These are phyloP conservation scores for Pseudoatta argentina DNA, from an alignment of 1,140 invertebrate genomes.

Conservation along the genomic window DNA sequence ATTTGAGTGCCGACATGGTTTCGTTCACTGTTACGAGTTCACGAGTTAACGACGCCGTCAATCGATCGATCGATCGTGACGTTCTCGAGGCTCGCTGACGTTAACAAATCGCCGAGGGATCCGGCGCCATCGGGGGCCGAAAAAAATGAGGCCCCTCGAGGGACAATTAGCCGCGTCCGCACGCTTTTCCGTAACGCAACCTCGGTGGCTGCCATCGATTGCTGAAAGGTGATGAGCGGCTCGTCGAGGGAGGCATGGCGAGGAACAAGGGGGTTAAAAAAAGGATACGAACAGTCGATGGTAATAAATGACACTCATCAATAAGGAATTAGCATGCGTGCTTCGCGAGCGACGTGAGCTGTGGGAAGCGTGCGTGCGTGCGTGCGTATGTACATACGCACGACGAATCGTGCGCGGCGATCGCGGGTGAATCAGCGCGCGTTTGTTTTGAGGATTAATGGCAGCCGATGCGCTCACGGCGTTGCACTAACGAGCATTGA, in stretches of 20 bases:
- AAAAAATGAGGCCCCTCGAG: constrained; percentile 81
- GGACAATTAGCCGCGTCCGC: constrained; percentile 77
- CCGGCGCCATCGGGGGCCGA: constrained; percentile 70
- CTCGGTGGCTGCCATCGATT: constrained; percentile 70
- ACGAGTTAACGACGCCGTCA: constrained; percentile 70
- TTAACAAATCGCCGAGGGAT: constrained; percentile 72
- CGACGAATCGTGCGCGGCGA: constrained; percentile 33
- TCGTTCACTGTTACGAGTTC: constrained; percentile 28
- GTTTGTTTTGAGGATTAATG: constrained; percentile 69
- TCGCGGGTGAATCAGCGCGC: constrained; percentile 45
- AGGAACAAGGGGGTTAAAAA: constrained; percentile 25
- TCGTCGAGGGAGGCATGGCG: constrained; percentile 28
- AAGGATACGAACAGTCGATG: constrained; percentile 67
- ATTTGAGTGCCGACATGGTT: constrained; percentile 6
- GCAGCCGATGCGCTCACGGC: constrained; percentile 49
- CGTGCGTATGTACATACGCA: background rate
- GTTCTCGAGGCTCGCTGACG: constrained; percentile 59
- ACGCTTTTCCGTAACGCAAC: constrained; percentile 73
- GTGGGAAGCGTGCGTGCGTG: constrained; percentile 51
- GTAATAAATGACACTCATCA: constrained; percentile 81
- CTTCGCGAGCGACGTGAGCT: constrained; percentile 47
- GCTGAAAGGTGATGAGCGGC: constrained; percentile 66
- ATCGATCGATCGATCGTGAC: constrained; percentile 72
- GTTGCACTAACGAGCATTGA: constrained; percentile 58
- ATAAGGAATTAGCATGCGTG: constrained; percentile 77